Conservation (phyloP, 2,888 invertebrate species). For the Entomobrya multifasciata region DNA sequence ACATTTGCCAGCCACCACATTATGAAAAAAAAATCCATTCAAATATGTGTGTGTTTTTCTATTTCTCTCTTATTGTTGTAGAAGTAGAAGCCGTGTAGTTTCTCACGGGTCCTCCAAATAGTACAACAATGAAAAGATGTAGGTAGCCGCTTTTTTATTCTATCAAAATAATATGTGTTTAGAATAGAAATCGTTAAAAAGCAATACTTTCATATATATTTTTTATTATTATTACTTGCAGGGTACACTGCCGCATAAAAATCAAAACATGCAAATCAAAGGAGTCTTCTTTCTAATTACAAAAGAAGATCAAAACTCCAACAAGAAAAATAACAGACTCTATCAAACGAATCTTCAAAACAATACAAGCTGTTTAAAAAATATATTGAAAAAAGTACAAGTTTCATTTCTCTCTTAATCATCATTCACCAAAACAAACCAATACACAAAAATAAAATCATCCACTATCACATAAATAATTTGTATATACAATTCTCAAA, state of each 20-base stretch:
- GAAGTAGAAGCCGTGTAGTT: conserved; percentile 45
- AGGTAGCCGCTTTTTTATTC: conserved; percentile 24
- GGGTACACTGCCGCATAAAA: conserved; percentile 46
- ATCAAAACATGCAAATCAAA: neutral
- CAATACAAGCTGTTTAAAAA: neutral
- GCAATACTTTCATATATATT: neutral
- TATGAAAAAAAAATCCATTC: neutral
- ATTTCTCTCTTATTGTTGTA: conserved; percentile 12
- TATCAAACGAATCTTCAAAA: conserved; percentile 17
- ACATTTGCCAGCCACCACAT: neutral
- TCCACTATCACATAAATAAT: neutral
- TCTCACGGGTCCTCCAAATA: conserved; percentile 21
- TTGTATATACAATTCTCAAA: no score
- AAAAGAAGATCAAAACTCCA: neutral
- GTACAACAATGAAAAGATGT: conserved; percentile 29
- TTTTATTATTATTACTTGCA: conserved; percentile 26
- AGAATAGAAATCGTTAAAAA: neutral
- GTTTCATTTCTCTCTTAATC: conserved; percentile 29
- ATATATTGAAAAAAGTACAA: conserved; percentile 1
- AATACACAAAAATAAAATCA: no score
- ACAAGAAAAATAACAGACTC: neutral
- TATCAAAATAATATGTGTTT: neutral
- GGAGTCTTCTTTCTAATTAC: conserved; percentile 8
- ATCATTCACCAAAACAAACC: no score
- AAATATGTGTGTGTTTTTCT: neutral